A percentile compares a stretch with the other conserved stretches of the same genome.
phyloP scores from a whole-genome alignment of 2,888 invertebrate genomes.

The Gari tellinella region DNA sequence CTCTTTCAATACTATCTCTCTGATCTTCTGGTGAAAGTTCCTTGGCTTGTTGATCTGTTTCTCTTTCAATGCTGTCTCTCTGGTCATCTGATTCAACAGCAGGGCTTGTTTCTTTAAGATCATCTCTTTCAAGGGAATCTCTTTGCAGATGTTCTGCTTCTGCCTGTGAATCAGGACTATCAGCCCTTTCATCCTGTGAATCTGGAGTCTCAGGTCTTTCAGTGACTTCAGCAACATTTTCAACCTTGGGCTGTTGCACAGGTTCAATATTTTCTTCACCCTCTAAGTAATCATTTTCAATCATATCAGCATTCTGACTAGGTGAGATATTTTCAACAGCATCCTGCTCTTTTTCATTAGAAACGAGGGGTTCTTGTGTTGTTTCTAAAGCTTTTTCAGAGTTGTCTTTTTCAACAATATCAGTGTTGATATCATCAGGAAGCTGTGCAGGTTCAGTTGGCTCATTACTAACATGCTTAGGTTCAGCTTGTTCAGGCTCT shows the following conservation, averaged over 20 bases:
- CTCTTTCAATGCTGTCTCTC: conserved; percentile 45
- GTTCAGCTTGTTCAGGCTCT: not conserved
- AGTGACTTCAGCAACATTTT: not conserved
- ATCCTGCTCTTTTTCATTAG: too few species aligned
- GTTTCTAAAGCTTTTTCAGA: too few species aligned
- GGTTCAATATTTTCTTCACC: conserved; percentile 33
- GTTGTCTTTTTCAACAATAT: too few species aligned
- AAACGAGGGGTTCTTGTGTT: too few species aligned
- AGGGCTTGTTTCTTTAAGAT: conserved; percentile 19
- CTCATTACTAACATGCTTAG: not conserved
- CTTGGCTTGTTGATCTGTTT: conserved; percentile 31
- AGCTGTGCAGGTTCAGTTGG: too few species aligned
- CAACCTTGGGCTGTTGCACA: not conserved
- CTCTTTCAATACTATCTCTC: conserved; percentile 41
- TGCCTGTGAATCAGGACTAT: conserved; percentile 52
- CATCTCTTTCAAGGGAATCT: conserved; percentile 55
- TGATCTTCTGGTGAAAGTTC: conserved; percentile 23
- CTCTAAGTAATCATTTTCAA: conserved; percentile 25
- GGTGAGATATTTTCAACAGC: too few species aligned
- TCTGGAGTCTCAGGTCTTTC: conserved; percentile 25
- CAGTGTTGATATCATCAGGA: too few species aligned
- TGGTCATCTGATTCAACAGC: not conserved
- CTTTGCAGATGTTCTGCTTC: conserved; percentile 31
- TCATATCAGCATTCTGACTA: conserved; percentile 18
- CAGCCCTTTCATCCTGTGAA: conserved; percentile 46